Base-by-base conservation (phyloP, 1,140 invertebrate species). In the Lethrus apterus region DNA sequence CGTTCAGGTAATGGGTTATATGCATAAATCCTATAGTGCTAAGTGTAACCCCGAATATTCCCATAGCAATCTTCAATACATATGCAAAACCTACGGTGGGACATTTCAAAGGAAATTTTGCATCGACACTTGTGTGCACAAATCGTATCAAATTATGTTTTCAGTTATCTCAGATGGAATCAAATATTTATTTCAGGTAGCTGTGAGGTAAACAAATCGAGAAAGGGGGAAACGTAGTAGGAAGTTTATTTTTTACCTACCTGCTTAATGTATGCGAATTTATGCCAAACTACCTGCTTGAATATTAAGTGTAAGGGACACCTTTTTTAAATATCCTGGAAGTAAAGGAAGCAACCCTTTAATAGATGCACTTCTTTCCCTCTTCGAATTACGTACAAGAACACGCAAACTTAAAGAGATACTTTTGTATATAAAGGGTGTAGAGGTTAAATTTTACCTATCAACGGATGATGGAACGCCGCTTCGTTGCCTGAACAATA, bases 291-390 rank as follows among this genome's bases (percentile, higher is more conserved):
- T 65, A 65, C 63, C 63, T 65, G 63, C 62, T 61, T 63, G 62
- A 57, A 64, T 65, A 64, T 64, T 64, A 64, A 65, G 62, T 65
- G 63, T 59, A 65, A 63, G 54, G 56, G 60, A 64, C 60, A 62
- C 63, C 63, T 54, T 52, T 60, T 54, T 18, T 54, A 48, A 55
- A 58, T 52, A 47, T 21, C 13, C 19, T 21, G 19, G 24, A 11
- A 20, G 24, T n/a, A 18, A 7, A 38, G 20, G 20, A 5, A 23
- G 18, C n/a, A 23, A 38, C 35, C 35, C 35, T 17, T 38, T n/a
- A 34, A 34, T 11, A 38, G 35, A 38, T 38, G 24, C 35, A 38
- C 14, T 19, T 38, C 24, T 38, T 38, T 35, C 20, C 32, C 20
- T 20, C 36, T 30, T 20, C 33, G 10, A 29, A 24, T 36, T 10